phyloP scores from a whole-genome alignment of 2,888 invertebrate genomes.

The Patella depressa region DNA sequence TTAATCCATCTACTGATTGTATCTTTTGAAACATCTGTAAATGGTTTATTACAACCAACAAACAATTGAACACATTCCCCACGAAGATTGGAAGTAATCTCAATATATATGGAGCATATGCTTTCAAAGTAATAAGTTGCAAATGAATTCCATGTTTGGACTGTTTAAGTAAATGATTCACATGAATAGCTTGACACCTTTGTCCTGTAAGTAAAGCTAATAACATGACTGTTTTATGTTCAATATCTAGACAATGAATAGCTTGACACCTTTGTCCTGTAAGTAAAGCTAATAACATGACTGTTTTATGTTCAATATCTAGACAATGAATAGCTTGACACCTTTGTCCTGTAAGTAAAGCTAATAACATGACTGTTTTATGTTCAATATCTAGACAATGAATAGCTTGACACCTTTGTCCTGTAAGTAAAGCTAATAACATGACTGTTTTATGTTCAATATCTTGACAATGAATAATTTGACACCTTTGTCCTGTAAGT shows the following conservation, averaged over 20 bases:
- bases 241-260: constrained; percentile 24
- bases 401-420: constrained; percentile 33
- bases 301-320: constrained; percentile 33
- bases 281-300: constrained; percentile 32
- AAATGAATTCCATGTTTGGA: constrained; percentile 30
- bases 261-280: constrained; percentile 21
- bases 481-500: constrained; percentile 19
- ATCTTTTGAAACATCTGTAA: no score
- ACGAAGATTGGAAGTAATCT: no score
- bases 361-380: constrained; percentile 35
- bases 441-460: constrained; percentile 32
- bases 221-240: constrained; percentile 32
- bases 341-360: constrained; percentile 35
- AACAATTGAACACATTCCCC: no score
- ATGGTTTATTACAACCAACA: no score
- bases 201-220: constrained; percentile 36
- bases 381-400: constrained; percentile 28
- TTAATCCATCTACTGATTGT: no score
- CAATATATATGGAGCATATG: constrained; percentile 16
- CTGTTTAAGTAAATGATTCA: constrained; percentile 29
- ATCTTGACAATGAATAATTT: constrained; percentile 18
- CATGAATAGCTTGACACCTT: constrained; percentile 28
- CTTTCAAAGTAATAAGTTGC: constrained; percentile 9
- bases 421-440: constrained; percentile 35
- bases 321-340: constrained; percentile 30